Evolutionary conservation across 1,140 invertebrate genomes (phyloP).

Genomic region (Planococcus citri): DNA sequence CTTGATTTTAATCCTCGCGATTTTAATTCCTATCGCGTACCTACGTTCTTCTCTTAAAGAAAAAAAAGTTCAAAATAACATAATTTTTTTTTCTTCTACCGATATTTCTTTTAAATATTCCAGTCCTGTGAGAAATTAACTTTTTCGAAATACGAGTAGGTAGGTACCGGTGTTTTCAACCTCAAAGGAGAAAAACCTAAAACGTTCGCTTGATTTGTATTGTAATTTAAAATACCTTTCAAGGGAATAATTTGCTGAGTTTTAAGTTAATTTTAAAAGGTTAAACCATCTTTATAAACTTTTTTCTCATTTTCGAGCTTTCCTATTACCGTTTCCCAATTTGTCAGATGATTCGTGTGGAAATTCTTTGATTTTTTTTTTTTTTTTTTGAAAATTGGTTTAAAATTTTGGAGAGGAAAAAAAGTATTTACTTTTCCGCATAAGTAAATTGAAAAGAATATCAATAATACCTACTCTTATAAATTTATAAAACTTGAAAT

Average conservation of each 20-base stretch:
- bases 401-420: too few species aligned
- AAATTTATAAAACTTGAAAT: too few species aligned
- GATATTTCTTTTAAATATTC: background rate
- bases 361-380: too few species aligned
- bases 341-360: too few species aligned
- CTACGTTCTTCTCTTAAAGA: background rate
- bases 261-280: background rate
- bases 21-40: background rate
- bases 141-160: too few species aligned
- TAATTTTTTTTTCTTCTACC: background rate
- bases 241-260: slow-evolving; percentile 6
- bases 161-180: background rate
- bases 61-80: background rate
- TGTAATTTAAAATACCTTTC: slow-evolving; percentile 8
- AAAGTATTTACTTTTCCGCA: too few species aligned
- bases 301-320: background rate
- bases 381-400: too few species aligned
- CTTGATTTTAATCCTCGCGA: background rate
- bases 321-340: too few species aligned
- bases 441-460: too few species aligned
- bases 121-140: background rate
- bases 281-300: background rate
- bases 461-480: too few species aligned
- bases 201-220: slow-evolving; percentile 3
- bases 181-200: too few species aligned